Percentiles rank a stretch among this genome's conserved stretches.
These are phyloP conservation scores for Manis pentadactyla DNA, from an alignment of 2,797 vertebrate genomes.

Conservation along the genomic window DNA sequence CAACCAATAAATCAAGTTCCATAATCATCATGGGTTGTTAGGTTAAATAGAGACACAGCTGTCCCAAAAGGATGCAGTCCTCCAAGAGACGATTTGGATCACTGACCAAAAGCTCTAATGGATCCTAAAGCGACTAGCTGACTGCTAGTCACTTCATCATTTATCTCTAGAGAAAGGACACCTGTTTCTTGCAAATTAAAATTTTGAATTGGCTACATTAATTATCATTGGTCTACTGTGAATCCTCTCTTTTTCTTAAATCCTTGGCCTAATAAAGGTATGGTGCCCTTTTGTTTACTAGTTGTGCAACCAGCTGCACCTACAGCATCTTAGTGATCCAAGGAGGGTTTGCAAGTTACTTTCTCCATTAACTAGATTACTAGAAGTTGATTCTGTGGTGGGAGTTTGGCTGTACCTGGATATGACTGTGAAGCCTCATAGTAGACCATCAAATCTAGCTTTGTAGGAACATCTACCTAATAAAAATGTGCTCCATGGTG, in stretches of 20 bases:
- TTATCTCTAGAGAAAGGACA: background rate
- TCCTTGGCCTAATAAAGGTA: background rate
- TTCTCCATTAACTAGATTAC: background rate
- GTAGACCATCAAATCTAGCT: background rate
- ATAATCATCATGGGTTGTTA: background rate
- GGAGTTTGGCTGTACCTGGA: background rate
- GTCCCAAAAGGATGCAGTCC: background rate
- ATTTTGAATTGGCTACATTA: background rate
- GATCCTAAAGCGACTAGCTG: background rate
- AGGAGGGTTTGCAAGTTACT: background rate
- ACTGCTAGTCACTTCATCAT: background rate
- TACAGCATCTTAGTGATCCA: background rate
- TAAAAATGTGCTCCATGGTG: background rate
- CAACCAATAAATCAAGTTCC: background rate
- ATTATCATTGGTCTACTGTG: background rate
- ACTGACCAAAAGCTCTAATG: background rate
- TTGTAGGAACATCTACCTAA: background rate
- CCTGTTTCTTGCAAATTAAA: background rate
- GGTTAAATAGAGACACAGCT: background rate
- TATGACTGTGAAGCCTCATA: background rate
- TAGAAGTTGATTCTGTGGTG: background rate
- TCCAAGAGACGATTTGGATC: background rate
- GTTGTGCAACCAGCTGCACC: background rate
- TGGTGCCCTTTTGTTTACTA: background rate
- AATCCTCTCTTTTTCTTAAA: constrained; percentile 13